Conservation (phyloP, 2,797 vertebrate genomes). For the Knipowitschia caucasica region DNA sequence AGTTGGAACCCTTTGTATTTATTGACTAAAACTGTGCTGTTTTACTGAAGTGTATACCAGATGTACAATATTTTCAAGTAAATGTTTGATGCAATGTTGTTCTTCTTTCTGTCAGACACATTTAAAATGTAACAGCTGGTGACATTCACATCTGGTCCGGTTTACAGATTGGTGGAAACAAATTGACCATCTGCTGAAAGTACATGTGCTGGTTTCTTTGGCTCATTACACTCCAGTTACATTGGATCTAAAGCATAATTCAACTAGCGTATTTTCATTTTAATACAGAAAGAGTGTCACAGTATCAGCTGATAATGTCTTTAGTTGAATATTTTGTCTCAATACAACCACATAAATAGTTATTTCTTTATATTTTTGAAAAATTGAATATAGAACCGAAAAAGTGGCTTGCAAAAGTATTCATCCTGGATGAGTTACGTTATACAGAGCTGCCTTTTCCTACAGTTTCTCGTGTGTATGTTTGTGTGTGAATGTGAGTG, state of each 20-base stretch:
- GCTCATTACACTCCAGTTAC: slow-evolving; percentile 1
- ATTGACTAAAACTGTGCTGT: neutral
- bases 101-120: neutral
- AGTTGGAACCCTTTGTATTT: neutral
- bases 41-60: neutral
- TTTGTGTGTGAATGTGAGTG: too few relatives aligned
- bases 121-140: slow-evolving; percentile 1
- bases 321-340: too few relatives aligned
- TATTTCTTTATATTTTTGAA: too few relatives aligned
- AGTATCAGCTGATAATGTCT: neutral
- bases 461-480: too few relatives aligned
- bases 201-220: neutral
- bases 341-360: too few relatives aligned
- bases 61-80: neutral
- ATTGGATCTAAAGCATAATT: neutral
- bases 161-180: neutral
- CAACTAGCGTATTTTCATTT: neutral
- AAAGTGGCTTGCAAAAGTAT: too few relatives aligned
- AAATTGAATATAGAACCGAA: too few relatives aligned
- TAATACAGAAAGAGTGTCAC: neutral
- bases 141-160: neutral
- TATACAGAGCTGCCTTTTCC: too few relatives aligned
- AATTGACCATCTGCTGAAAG: neutral
- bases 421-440: too few relatives aligned
- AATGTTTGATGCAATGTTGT: neutral